These are phyloP conservation scores for Coenonympha arcania DNA, from an alignment of 2,888 invertebrate species.

Conservation along the genomic window DNA sequence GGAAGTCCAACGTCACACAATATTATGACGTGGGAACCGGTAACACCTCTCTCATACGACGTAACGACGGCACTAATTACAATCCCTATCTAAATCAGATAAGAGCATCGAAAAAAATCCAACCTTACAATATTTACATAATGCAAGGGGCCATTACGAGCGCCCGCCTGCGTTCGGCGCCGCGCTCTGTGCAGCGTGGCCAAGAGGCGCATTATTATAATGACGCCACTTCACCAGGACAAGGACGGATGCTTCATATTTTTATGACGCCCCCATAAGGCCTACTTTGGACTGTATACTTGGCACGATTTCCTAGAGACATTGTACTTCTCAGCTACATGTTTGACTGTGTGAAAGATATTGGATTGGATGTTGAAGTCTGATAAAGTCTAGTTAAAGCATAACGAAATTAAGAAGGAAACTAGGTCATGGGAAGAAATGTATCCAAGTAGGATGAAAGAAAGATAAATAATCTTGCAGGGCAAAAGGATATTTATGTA, in stretches of 20 bases:
- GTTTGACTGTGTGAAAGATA: no score
- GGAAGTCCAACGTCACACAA: neutral
- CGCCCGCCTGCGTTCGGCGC: conserved; percentile 35
- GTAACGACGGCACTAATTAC: conserved; percentile 60
- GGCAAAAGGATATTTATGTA: no score
- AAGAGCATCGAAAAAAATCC: conserved; percentile 42
- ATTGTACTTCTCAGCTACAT: no score
- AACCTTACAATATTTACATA: conserved; percentile 67
- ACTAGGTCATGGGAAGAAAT: no score
- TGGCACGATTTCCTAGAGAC: neutral
- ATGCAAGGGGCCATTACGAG: conserved; percentile 65
- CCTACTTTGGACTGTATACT: neutral
- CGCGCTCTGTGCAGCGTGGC: no score
- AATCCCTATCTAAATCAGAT: conserved; percentile 66
- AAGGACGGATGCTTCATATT: conserved; percentile 42
- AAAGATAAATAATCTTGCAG: no score
- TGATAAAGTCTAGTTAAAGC: no score
- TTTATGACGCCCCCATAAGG: conserved; percentile 29
- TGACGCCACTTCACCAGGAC: conserved; percentile 43
- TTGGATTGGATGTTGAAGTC: no score
- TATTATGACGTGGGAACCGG: conserved; percentile 44
- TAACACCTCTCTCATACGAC: conserved; percentile 52
- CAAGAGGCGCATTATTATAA: conserved; percentile 57
- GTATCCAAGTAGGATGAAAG: no score
- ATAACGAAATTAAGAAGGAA: no score